These are phyloP conservation scores for Scrobipalpa costella DNA, from an alignment of 2,888 invertebrate genomes.

Conservation along the genomic window DNA sequence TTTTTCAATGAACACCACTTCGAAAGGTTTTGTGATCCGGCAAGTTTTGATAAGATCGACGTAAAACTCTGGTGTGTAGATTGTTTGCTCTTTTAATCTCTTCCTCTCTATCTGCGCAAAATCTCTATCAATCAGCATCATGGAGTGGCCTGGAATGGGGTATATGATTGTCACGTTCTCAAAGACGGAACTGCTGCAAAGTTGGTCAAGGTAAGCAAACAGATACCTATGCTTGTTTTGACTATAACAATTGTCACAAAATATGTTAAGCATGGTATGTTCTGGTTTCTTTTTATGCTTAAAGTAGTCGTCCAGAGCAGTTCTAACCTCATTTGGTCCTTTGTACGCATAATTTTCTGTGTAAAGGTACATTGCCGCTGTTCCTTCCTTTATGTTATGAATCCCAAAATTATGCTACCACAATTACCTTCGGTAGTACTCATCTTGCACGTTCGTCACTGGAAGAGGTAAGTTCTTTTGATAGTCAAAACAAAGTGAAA, in stretches of 20 bases:
- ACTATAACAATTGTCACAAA: slow-evolving; percentile 19
- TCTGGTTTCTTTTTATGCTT: slow-evolving; percentile 8
- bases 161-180: slow-evolving; percentile 32
- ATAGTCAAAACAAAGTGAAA: slow-evolving; percentile 24
- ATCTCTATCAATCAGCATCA: slow-evolving; percentile 38
- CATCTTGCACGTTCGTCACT: slow-evolving; percentile 31
- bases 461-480: slow-evolving; percentile 31
- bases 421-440: slow-evolving; percentile 31
- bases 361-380: slow-evolving; percentile 31
- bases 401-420: slow-evolving; percentile 32
- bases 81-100: slow-evolving; percentile 14
- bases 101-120: slow-evolving; percentile 15
- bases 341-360: slow-evolving; percentile 27
- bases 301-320: slow-evolving; percentile 15
- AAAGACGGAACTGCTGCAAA: slow-evolving; percentile 26
- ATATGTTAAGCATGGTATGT: slow-evolving; percentile 13
- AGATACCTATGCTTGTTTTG: slow-evolving; percentile 21
- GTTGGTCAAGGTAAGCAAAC: slow-evolving; percentile 15
- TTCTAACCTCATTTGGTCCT: slow-evolving; percentile 30
- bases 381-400: slow-evolving; percentile 29
- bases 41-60: slow-evolving; percentile 13
- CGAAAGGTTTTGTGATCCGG: background rate
- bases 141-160: slow-evolving; percentile 38
- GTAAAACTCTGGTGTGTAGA: slow-evolving; percentile 21
- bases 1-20: background rate